Conservation (phyloP, 2,797 vertebrate species). For the Serranus cabrilla region DNA sequence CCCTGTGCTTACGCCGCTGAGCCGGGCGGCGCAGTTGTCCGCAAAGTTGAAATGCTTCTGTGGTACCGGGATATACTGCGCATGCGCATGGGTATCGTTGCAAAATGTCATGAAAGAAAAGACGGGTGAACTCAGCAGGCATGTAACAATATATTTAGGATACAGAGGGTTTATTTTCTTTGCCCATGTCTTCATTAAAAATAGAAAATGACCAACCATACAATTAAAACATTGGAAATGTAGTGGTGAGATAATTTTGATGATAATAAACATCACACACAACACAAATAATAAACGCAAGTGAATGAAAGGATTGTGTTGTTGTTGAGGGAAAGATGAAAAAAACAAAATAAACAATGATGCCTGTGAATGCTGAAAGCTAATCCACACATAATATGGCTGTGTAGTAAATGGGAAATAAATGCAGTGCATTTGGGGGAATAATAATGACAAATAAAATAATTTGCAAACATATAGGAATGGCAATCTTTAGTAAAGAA, state of each 20-base stretch:
- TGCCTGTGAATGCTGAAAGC: neutral
- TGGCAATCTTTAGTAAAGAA: constrained; percentile 19
- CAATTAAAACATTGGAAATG: constrained; percentile 43
- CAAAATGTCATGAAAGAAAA: neutral
- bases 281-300: neutral
- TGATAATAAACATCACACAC: neutral
- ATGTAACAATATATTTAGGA: neutral
- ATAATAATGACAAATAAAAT: constrained; percentile 21
- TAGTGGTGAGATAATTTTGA: constrained; percentile 24
- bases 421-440: neutral
- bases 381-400: constrained; percentile 9
- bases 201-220: neutral
- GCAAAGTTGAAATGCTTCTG: constrained; percentile 9
- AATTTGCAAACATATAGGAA: constrained; percentile 17
- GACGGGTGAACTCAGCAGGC: neutral
- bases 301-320: constrained; percentile 12
- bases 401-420: neutral
- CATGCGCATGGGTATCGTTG: constrained; percentile 18
- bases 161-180: constrained; percentile 9
- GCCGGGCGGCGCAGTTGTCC: constrained; percentile 23
- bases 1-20: no score
- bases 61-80: neutral
- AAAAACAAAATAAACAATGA: neutral
- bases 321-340: neutral
- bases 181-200: constrained; percentile 1